A percentile compares a stretch with the other conserved stretches of the same genome.
Conservation (phyloP, 2,113 vertebrate genomes). For the Tychaedon coryphoeus region DNA sequence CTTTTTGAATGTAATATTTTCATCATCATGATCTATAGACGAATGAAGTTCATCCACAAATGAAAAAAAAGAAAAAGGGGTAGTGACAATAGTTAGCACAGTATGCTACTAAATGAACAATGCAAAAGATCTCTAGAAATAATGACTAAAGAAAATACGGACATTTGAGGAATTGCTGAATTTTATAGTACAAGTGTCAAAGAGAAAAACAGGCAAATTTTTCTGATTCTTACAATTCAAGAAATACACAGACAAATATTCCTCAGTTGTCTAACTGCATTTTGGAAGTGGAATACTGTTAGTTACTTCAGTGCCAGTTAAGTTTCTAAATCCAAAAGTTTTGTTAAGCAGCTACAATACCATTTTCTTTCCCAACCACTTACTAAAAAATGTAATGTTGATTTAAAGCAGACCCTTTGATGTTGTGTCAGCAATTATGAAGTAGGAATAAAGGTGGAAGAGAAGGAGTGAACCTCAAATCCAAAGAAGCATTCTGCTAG, state of each 20-base stretch:
- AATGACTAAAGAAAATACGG: neutral
- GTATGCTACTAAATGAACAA: neutral
- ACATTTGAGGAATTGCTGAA: neutral
- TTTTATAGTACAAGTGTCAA: neutral
- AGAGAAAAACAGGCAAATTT: neutral
- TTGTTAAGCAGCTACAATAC: neutral
- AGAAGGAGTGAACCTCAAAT: neutral
- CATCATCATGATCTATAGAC: neutral
- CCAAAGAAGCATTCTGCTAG: neutral
- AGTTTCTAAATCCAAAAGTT: neutral
- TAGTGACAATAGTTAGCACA: neutral
- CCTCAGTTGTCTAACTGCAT: neutral
- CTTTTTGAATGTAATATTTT: neutral
- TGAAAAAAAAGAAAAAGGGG: neutral
- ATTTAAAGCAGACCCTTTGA: neutral
- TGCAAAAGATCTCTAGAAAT: neutral
- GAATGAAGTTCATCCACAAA: neutral
- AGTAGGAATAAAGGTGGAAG: neutral
- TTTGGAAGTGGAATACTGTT: neutral
- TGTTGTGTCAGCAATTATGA: neutral
- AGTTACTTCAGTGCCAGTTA: neutral
- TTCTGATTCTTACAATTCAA: neutral
- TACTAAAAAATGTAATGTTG: neutral
- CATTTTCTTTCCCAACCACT: neutral
- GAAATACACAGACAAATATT: neutral